These are phyloP conservation scores for Drosophila nasuta DNA, from an alignment of 1,140 invertebrate species.

Conservation along the genomic window DNA sequence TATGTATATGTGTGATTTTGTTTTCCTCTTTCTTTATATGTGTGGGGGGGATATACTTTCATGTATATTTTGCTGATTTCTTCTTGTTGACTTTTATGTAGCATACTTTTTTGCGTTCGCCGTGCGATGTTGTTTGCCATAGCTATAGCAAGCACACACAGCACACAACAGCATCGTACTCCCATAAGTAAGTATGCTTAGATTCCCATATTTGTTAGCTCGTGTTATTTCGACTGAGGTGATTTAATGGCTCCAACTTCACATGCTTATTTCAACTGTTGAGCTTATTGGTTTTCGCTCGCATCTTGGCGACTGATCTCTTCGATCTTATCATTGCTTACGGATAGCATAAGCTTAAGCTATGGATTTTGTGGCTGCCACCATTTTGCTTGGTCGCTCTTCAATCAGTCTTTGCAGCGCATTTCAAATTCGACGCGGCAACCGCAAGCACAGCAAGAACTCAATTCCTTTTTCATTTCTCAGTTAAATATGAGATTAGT, in stretches of 20 bases:
- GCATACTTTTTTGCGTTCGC: constrained; percentile 29
- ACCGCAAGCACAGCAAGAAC: constrained; percentile 1
- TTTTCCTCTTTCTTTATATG: constrained; percentile 42
- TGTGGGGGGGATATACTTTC: constrained; percentile 29
- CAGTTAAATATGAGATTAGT: constrained; percentile 62
- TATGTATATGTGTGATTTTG: constrained; percentile 67
- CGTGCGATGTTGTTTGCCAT: constrained; percentile 2
- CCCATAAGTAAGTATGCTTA: constrained; percentile 18
- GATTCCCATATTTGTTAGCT: constrained; percentile 30
- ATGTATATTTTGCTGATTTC: constrained; percentile 60
- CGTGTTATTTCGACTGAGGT: constrained; percentile 58
- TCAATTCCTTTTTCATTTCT: constrained; percentile 53
- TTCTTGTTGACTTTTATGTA: constrained; percentile 75
- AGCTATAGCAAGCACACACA: constrained; percentile 3
- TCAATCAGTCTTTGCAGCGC: constrained; percentile 14
- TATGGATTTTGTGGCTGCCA: background rate
- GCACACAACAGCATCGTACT: background rate
- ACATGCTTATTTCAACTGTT: constrained; percentile 44
- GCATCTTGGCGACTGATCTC: background rate
- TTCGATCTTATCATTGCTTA: constrained; percentile 8
- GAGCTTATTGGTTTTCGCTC: constrained; percentile 28
- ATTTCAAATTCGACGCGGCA: constrained; percentile 3
- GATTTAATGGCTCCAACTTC: constrained; percentile 65
- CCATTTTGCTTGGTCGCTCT: background rate
- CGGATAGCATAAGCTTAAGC: background rate